Conservation (phyloP, 2,113 vertebrate genomes). For the Spea bombifrons region DNA sequence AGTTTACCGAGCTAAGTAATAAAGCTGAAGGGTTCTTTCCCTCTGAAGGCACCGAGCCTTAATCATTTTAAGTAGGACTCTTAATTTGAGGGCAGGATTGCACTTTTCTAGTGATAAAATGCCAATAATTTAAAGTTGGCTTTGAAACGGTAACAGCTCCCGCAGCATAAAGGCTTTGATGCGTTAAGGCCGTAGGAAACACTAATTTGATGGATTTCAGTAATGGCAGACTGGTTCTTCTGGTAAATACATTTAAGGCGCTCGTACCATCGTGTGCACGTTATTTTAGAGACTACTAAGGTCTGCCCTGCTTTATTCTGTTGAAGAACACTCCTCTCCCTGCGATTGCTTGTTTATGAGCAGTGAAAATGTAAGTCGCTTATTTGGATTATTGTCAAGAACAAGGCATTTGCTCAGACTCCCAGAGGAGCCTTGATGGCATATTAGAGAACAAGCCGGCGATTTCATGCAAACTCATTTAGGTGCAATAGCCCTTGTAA, state of each 20-base stretch:
- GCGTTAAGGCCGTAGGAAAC: too few relatives aligned
- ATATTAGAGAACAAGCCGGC: neutral
- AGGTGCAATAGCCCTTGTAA: neutral
- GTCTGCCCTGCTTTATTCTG: neutral
- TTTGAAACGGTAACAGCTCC: too few relatives aligned
- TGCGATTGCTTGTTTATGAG: neutral
- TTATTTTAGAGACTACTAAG: neutral
- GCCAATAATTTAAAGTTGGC: too few relatives aligned
- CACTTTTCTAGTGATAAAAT: neutral
- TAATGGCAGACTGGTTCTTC: neutral
- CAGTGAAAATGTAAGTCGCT: neutral
- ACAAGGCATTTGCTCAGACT: neutral
- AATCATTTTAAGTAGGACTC: neutral
- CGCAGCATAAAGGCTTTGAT: too few relatives aligned
- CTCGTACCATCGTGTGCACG: neutral
- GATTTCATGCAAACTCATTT: neutral
- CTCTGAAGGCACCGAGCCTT: neutral
- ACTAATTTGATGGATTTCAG: too few relatives aligned
- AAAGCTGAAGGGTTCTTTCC: neutral
- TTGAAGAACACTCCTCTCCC: neutral
- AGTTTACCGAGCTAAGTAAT: neutral
- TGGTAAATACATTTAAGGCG: neutral
- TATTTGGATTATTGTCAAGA: neutral
- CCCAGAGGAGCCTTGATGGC: slow-evolving; percentile 1
- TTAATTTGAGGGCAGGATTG: neutral